Base-by-base conservation (phyloP, 2,888 invertebrate species). In the Cheilosia urbana region DNA sequence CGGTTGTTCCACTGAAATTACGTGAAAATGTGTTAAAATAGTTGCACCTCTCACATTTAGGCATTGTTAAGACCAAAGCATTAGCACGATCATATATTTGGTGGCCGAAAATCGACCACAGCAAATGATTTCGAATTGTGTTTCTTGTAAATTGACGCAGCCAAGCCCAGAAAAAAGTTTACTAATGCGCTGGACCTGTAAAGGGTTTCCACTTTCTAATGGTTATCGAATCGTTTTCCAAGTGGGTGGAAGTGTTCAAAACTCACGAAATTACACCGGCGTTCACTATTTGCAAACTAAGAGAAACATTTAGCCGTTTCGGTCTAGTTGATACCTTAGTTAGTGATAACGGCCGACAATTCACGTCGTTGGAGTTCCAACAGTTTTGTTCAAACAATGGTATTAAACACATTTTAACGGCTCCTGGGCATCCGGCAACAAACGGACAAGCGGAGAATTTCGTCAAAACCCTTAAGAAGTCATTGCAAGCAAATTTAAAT, bases 341-440 rank as follows among this genome's bases (percentile, higher is more conserved):
- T 53, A 87, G 69, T 11, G 87, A 87, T 45, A 87, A 87, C 57
- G 81, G 58, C 27, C 3, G 17, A 47, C 51, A 73, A 40, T 63
- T 75, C 47, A 51, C 40, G 4, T 65, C 62, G 7, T 45, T 47
- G n/a, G 63, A 63, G 19, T 73, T 62, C 34, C 24, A 69, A 40
- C 19, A 34, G n/a, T 77, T 47, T 60, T 24, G 30, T 15, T n/a
- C 17, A 11, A 76, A 76, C 13, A 66, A 51, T 49, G 17, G 7
- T 19, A 49, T 65, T 21, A 19, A 55, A 66, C 57, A 62, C 19
- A 49, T 53, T 65, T 57, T 27, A 9, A 60, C 58, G 2, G 37
- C 72, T 57, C 60, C 51, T 1, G 30, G 30, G 30, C 30, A 30
- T 7, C 30, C 30, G 7, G 30, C 30, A 30, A 30, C 30, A 6